Percentiles rank a stretch among this genome's conserved stretches.
These are phyloP conservation scores for Phalanger gymnotis DNA, from an alignment of 2,797 vertebrate genomes.

Conservation along the genomic window DNA sequence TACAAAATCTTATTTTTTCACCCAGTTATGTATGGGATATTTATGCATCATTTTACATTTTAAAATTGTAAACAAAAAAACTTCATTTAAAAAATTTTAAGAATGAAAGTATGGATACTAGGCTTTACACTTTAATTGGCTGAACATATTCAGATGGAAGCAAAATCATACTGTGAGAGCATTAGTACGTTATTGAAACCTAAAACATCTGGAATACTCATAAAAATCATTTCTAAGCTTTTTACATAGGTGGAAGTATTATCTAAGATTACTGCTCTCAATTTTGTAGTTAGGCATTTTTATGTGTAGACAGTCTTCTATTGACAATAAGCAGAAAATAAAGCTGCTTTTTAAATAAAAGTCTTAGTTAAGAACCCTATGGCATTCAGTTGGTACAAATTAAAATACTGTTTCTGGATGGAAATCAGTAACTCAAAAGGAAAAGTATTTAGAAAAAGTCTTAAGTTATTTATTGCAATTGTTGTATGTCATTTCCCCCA, in stretches of 20 bases:
- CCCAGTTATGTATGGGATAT: conserved; percentile 40
- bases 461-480: background rate
- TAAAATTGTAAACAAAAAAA: conserved; percentile 47
- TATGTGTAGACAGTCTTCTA: background rate
- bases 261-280: background rate
- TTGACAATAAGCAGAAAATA: background rate
- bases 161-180: conserved; percentile 7
- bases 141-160: background rate
- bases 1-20: conserved; percentile 38
- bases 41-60: conserved; percentile 4
- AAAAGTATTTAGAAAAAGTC: background rate
- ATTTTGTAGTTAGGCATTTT: background rate
- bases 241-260: background rate
- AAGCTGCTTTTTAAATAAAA: background rate
- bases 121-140: background rate
- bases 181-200: conserved; percentile 6
- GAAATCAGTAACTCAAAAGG: background rate
- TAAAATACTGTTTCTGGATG: background rate
- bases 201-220: conserved; percentile 36
- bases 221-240: conserved; percentile 37
- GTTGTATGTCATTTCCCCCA: background rate
- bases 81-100: conserved; percentile 36
- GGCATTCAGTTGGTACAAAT: background rate
- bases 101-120: background rate
- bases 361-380: background rate